phyloP scores from a whole-genome alignment of 2,113 vertebrate species.

The Gracilinanus agilis region DNA sequence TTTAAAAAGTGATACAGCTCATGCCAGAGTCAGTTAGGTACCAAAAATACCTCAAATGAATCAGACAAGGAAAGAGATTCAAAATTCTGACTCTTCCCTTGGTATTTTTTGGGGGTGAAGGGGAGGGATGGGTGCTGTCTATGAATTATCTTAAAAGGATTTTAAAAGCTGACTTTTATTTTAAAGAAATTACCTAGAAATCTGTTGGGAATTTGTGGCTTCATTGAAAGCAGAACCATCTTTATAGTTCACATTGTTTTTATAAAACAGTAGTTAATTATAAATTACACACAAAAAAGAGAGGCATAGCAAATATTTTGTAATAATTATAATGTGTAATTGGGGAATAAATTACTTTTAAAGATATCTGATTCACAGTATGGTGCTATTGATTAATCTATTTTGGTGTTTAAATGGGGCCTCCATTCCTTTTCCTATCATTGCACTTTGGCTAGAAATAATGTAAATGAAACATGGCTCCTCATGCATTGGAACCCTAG shows the following conservation, averaged over 20 bases:
- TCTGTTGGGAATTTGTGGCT: slow-evolving; percentile 61
- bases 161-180: slow-evolving; percentile 75
- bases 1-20: slow-evolving; percentile 38
- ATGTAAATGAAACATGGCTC: neutral
- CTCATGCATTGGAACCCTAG: neutral
- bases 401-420: slow-evolving; percentile 32
- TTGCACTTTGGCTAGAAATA: neutral
- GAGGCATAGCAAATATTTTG: slow-evolving; percentile 57
- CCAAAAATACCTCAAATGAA: slow-evolving; percentile 43
- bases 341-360: slow-evolving; percentile 53
- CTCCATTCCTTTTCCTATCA: neutral
- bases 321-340: neutral
- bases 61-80: slow-evolving; percentile 30
- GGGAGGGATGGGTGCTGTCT: slow-evolving; percentile 45
- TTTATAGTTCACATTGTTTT: slow-evolving; percentile 37
- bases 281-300: slow-evolving; percentile 51
- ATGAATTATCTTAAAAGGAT: slow-evolving; percentile 76
- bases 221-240: slow-evolving; percentile 50
- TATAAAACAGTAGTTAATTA: slow-evolving; percentile 48
- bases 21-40: slow-evolving; percentile 53
- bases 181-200: slow-evolving; percentile 67
- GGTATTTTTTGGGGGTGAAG: slow-evolving; percentile 42
- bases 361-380: slow-evolving; percentile 10
- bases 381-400: neutral
- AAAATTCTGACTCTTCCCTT: slow-evolving; percentile 32